Evolutionary conservation across 2,113 vertebrate genomes (phyloP).

Genomic region (Cinclus cinclus): DNA sequence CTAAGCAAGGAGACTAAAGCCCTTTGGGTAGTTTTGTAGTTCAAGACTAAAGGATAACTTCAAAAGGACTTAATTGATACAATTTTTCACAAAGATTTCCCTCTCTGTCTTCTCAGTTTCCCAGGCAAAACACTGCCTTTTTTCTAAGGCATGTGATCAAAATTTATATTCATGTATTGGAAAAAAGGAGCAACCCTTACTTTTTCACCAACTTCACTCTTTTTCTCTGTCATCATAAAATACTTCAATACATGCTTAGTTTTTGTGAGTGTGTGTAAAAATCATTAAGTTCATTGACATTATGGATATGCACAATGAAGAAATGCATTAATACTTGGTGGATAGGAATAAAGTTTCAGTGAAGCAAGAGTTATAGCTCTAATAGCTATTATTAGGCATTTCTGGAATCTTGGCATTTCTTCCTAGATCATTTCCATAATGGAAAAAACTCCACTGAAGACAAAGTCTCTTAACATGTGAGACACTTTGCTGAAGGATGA

Average conservation of each 20-base stretch:
- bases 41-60: constrained; percentile 15
- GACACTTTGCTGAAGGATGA: neutral
- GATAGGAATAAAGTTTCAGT: neutral
- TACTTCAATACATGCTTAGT: neutral
- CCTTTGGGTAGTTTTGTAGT: neutral
- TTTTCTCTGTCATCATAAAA: neutral
- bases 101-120: neutral
- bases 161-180: neutral
- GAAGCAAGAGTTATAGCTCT: neutral
- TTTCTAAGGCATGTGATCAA: neutral
- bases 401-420: neutral
- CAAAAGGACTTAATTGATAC: neutral
- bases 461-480: neutral
- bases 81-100: neutral
- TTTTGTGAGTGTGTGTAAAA: neutral
- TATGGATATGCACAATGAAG: neutral
- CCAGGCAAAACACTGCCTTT: neutral
- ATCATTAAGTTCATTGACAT: neutral
- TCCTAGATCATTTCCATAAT: neutral
- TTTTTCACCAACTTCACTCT: neutral
- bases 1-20: neutral
- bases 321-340: neutral
- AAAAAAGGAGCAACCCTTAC: neutral
- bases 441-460: neutral
- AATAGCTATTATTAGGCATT: neutral